Evolutionary conservation across 2,888 invertebrate genomes (phyloP).

Genomic region (Rhorus exstirpatorius): DNA sequence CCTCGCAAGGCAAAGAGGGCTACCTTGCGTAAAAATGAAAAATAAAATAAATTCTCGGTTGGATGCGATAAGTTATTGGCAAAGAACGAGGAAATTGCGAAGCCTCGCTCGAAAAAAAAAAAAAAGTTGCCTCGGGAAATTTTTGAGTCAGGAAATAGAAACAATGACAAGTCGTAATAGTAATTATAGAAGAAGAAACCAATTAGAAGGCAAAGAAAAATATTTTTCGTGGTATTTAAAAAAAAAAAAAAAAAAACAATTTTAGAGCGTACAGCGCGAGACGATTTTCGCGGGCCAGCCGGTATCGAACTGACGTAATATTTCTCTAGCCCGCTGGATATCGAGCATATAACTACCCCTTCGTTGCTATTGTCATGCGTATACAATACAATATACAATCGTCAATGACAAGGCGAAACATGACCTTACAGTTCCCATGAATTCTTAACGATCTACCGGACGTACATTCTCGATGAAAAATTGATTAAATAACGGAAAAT

Average conservation of each 20-base stretch:
- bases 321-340: not conserved
- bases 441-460: constrained; percentile 18
- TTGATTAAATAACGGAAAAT: not conserved
- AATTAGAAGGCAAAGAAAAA: not conserved
- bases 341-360: constrained; percentile 20
- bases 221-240: not conserved
- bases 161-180: no score
- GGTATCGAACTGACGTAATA: constrained; percentile 38
- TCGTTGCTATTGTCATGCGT: not conserved
- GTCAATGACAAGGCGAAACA: constrained; percentile 10
- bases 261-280: constrained; percentile 1
- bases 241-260: not conserved
- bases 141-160: not conserved
- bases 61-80: not conserved
- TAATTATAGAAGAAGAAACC: not conserved
- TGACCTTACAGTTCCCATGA: constrained; percentile 35
- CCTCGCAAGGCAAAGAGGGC: no score
- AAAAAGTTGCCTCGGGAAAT: not conserved
- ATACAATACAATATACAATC: not conserved
- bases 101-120: not conserved
- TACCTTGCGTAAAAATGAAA: not conserved
- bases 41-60: not conserved
- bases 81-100: not conserved
- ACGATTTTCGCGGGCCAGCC: constrained; percentile 32
- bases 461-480: not conserved